Percentiles rank a stretch among this genome's conserved stretches.
phyloP scores from a whole-genome alignment of 2,113 vertebrate species.

The Antigone vipio region DNA sequence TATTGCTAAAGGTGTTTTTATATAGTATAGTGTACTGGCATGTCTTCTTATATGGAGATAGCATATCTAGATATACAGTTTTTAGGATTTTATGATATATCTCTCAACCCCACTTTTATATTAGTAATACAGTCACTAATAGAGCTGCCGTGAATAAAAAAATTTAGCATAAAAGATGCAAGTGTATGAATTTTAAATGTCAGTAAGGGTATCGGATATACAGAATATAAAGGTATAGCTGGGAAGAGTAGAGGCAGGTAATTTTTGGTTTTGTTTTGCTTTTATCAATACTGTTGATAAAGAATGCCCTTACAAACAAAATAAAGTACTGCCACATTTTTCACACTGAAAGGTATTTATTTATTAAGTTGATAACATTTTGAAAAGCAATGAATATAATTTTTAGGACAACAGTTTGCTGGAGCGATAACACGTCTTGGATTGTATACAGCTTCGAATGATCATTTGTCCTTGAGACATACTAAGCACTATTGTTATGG shows the following conservation, averaged over 20 bases:
- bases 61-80: background rate
- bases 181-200: slow-evolving; percentile 44
- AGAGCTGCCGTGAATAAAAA: slow-evolving; percentile 17
- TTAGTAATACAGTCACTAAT: background rate
- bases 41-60: background rate
- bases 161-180: slow-evolving; percentile 21
- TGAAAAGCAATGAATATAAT: slow-evolving; percentile 94
- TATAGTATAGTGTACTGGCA: background rate
- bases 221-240: slow-evolving; percentile 48
- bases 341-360: slow-evolving; percentile 84
- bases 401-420: slow-evolving; percentile 85
- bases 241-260: slow-evolving; percentile 51
- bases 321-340: slow-evolving; percentile 73
- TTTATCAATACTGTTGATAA: slow-evolving; percentile 80
- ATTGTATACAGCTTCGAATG: slow-evolving; percentile 73
- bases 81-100: slow-evolving; percentile 2
- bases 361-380: slow-evolving; percentile 91
- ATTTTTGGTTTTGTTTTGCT: slow-evolving; percentile 69
- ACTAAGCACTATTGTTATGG: slow-evolving; percentile 72
- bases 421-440: slow-evolving; percentile 78
- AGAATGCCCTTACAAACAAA: slow-evolving; percentile 77
- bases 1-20: background rate
- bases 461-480: slow-evolving; percentile 85
- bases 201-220: background rate
- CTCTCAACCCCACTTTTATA: slow-evolving; percentile 16